These are phyloP conservation scores for Spea multiplicata DNA, from an alignment of 2,113 vertebrate species.

Conservation along the genomic window DNA sequence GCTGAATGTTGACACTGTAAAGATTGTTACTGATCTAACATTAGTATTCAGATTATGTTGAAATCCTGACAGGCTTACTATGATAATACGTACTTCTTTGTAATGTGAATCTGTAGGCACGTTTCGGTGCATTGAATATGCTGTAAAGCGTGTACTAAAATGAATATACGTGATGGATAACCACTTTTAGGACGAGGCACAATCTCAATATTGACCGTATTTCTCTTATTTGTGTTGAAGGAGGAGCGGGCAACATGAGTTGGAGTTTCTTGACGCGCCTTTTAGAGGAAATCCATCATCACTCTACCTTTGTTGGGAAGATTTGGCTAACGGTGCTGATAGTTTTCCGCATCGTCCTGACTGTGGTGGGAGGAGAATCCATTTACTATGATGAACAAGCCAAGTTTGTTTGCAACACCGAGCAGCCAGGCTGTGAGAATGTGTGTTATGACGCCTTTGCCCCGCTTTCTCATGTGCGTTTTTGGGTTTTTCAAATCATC, in stretches of 20 bases:
- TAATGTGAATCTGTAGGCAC: no score
- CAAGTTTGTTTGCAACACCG: slow-evolving; percentile 97
- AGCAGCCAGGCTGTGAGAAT: slow-evolving; percentile 94
- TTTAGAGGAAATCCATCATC: slow-evolving; percentile 98
- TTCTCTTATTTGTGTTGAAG: slow-evolving; percentile 21
- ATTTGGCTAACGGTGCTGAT: slow-evolving; percentile 96
- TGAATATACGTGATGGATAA: no score
- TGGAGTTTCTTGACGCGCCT: slow-evolving; percentile 98
- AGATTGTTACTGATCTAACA: no score
- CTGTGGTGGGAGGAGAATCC: slow-evolving; percentile 93
- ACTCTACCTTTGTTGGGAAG: slow-evolving; percentile 98
- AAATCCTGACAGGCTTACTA: no score
- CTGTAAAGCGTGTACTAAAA: no score
- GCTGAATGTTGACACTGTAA: no score
- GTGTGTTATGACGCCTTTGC: slow-evolving; percentile 97
- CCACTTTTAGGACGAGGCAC: no score
- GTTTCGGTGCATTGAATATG: no score
- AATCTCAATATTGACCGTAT: not conserved
- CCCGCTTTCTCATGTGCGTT: slow-evolving; percentile 91
- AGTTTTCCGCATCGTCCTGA: slow-evolving; percentile 95
- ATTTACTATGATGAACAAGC: slow-evolving; percentile 98
- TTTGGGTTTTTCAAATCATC: slow-evolving; percentile 99
- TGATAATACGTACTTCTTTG: no score
- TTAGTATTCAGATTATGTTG: no score
- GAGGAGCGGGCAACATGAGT: slow-evolving; percentile 79